Evolutionary conservation across 2,797 vertebrate genomes (phyloP).

Genomic region (Phoebastria nigripes): DNA sequence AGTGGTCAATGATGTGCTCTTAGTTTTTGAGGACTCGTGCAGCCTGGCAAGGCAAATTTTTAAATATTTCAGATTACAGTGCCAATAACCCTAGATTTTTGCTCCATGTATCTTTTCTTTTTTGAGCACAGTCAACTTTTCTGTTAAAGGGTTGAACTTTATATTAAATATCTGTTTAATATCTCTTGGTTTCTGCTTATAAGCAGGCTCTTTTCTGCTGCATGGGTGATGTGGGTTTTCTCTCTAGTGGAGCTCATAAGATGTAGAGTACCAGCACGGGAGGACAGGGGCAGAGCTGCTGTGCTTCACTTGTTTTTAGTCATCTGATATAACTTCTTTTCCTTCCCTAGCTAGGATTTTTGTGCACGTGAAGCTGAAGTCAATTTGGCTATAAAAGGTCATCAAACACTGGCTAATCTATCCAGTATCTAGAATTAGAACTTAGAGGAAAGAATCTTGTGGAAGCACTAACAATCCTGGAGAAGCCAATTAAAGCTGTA

Average conservation of each 20-base stretch:
- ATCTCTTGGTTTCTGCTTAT: neutral
- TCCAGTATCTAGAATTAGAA: neutral
- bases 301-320: neutral
- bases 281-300: neutral
- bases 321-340: neutral
- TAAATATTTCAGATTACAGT: neutral
- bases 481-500: slow-evolving; percentile 41
- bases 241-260: neutral
- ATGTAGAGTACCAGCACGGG: neutral
- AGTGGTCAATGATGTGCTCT: fast-evolving
- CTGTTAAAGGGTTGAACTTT: neutral
- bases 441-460: neutral
- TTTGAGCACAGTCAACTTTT: neutral
- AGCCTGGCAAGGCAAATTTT: neutral
- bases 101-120: neutral
- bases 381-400: neutral
- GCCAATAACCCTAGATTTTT: neutral
- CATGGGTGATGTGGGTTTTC: neutral
- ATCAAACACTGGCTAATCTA: neutral
- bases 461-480: neutral
- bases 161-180: neutral
- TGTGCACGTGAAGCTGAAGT: neutral
- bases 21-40: neutral
- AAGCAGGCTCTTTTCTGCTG: neutral
- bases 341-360: neutral